Percentiles rank a stretch among this genome's conserved stretches.
Evolutionary conservation across 2,888 invertebrate genomes (phyloP).

Genomic region (Autographa gamma): DNA sequence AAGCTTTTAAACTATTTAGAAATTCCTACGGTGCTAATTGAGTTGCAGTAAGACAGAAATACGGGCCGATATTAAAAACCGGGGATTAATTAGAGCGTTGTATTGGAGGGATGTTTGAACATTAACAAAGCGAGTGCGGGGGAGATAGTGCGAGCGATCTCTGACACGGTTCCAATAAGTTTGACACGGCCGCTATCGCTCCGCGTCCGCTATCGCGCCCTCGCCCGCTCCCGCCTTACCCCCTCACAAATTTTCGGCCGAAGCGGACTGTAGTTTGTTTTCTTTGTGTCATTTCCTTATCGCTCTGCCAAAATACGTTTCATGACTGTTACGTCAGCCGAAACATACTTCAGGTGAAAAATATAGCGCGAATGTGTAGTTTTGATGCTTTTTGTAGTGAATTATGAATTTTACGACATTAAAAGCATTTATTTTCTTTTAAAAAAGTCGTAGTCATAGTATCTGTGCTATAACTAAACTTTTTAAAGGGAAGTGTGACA

Average conservation of each 20-base stretch:
- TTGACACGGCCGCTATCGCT: constrained; percentile 68
- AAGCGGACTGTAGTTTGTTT: constrained; percentile 87
- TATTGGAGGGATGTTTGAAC: constrained; percentile 27
- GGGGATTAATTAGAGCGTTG: constrained; percentile 57
- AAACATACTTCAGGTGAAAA: constrained; percentile 86
- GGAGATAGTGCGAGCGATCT: constrained; percentile 80
- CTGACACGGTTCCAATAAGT: constrained; percentile 86
- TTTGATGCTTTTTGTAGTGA: constrained; percentile 71
- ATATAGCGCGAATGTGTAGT: constrained; percentile 68
- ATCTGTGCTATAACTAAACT: not conserved
- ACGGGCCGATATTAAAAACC: constrained; percentile 52
- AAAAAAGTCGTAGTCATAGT: too few species aligned
- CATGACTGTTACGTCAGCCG: constrained; percentile 86
- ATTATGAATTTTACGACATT: constrained; percentile 4
- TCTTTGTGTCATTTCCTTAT: constrained; percentile 89
- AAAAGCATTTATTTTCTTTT: too few species aligned
- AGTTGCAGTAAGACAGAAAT: constrained; percentile 56
- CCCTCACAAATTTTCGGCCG: constrained; percentile 84
- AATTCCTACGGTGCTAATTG: constrained; percentile 62
- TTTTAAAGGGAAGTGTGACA: not conserved
- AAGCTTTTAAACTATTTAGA: constrained; percentile 65
- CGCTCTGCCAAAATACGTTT: constrained; percentile 88
- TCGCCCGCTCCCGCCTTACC: constrained; percentile 57
- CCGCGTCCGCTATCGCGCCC: constrained; percentile 66
- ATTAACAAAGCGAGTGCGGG: constrained; percentile 65